Conservation (phyloP, 2,888 invertebrate genomes). For the Philonicus albiceps region DNA sequence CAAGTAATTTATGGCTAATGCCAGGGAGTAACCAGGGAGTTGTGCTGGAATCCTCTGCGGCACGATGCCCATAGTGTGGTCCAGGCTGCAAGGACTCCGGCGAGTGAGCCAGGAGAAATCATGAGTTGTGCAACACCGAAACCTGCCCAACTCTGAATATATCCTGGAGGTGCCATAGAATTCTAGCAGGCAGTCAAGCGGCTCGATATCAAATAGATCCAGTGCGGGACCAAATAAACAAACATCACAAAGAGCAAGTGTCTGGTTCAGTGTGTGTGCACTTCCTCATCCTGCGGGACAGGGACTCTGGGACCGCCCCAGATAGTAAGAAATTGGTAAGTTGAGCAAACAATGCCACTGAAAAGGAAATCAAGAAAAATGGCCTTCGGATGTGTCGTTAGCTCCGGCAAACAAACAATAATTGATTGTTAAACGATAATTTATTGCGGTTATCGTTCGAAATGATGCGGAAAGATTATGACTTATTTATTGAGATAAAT, state of each 20-base stretch:
- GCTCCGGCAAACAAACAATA: conserved; percentile 45
- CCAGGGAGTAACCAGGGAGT: conserved; percentile 21
- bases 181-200: conserved; percentile 39
- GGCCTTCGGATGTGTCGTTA: conserved; percentile 46
- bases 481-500: conserved; percentile 48
- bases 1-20: conserved; percentile 48
- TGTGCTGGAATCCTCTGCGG: neutral
- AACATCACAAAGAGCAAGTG: conserved; percentile 29
- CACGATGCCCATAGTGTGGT: neutral
- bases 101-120: neutral
- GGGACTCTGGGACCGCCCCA: neutral
- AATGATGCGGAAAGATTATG: conserved; percentile 49
- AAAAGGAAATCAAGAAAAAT: conserved; percentile 44
- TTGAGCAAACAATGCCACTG: conserved; percentile 36
- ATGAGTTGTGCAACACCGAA: neutral
- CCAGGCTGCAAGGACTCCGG: neutral
- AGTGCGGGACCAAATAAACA: conserved; percentile 4
- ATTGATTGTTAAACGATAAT: conserved; percentile 50
- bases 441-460: conserved; percentile 49
- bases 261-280: neutral
- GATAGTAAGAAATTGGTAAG: conserved; percentile 36
- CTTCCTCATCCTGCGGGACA: neutral
- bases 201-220: conserved; percentile 36
- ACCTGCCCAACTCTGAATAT: neutral
- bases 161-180: neutral